Evolutionary conservation across 2,797 vertebrate genomes (phyloP).

Genomic region (Falco novaeseelandiae): DNA sequence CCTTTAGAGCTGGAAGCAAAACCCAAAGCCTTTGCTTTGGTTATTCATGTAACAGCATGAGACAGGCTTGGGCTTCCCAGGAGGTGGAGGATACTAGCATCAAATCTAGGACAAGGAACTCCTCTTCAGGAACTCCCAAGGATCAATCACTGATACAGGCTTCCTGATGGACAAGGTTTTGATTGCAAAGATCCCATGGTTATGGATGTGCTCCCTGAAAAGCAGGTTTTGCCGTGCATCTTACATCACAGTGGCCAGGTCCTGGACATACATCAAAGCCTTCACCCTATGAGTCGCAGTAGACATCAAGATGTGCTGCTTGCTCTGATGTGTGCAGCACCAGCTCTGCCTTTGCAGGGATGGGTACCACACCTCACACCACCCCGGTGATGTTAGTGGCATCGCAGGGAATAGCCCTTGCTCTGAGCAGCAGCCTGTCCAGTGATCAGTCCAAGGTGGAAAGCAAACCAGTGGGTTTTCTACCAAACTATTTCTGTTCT

Average conservation of each 20-base stretch:
- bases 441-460: background rate
- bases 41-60: background rate
- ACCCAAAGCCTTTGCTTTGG: background rate
- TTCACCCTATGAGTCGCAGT: background rate
- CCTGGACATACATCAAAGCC: conserved; percentile 32
- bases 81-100: background rate
- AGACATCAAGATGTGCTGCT: background rate
- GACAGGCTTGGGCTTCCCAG: background rate
- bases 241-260: conserved; percentile 8
- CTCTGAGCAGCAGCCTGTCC: background rate
- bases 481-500: background rate
- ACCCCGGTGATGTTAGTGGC: background rate
- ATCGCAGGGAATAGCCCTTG: background rate
- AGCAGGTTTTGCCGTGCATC: conserved; percentile 33
- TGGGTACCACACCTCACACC: background rate
- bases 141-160: background rate
- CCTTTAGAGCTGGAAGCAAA: background rate
- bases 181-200: background rate
- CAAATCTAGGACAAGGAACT: background rate
- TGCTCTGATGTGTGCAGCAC: background rate
- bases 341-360: background rate
- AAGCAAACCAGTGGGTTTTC: background rate
- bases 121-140: background rate
- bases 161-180: conserved; percentile 15
- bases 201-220: background rate